Base-by-base conservation (phyloP, 1,140 invertebrate species). In the Melipona quadrifasciata region DNA sequence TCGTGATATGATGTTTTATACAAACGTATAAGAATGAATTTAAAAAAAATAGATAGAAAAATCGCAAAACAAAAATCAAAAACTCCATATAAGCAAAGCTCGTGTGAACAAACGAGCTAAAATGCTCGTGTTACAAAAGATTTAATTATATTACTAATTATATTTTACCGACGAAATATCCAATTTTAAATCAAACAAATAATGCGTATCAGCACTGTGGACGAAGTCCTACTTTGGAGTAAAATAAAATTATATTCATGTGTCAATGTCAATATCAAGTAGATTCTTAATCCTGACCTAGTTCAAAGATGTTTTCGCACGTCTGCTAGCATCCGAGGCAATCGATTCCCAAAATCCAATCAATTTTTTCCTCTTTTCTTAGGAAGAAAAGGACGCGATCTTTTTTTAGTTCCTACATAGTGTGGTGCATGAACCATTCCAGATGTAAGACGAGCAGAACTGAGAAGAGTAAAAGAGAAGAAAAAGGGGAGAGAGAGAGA, bases 321-420 rank as follows among this genome's bases (percentile, higher is more conserved):
- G n/a, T 11, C 47, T n/a, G 21, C 31, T 17, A 21, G 19, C 19
- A 16, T 19, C 12, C 16, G 58, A 14, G 19, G 71, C 57, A 61
- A 73, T 77, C 70, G 53, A 39, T 73, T 80, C 76, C n/a, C 51
- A 78, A 80, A 80, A 80, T 80, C 71, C 70, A 55, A 57, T 77
- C 57, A 68, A 80, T 88, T 82, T 82, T 74, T 78, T 61, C 80
- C 34, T 53, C 53, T 34, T 57, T 12, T 53, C 34, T n/a, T 65
- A 47, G 8, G 39, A 47, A 47, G 39, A 47, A 47, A 47, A 47
- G 39, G 39, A 47, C 6, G 39, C 87, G 76, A 34, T 31, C 31
- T 85, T 80, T 77, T 85, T 75, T 68, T 74, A 24, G 53, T 8
- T 39, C 55, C 67, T 74, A 34, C 58, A 31, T n/a, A 24, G 21